Percentiles rank a stretch among this genome's conserved stretches.
phyloP scores from a whole-genome alignment of 2,797 vertebrate genomes.

The Novumbra hubbsi region DNA sequence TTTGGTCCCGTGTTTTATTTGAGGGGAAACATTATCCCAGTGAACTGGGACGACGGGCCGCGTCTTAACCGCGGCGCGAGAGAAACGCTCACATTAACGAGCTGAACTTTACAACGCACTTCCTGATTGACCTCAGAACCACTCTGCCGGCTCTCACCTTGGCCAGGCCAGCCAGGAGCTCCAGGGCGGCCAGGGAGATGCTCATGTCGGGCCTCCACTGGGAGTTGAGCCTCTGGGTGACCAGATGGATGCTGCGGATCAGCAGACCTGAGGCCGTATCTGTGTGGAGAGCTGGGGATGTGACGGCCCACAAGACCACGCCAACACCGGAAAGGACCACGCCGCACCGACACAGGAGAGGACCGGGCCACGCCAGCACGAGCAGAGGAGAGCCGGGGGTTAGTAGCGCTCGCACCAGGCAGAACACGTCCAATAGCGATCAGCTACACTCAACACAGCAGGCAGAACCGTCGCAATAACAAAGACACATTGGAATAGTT shows the following conservation, averaged over 20 bases:
- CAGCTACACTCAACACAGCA: not conserved
- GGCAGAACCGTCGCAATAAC: not conserved
- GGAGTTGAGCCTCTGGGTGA: slow-evolving; percentile 86
- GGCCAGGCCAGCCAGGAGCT: slow-evolving; percentile 86
- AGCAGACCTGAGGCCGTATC: slow-evolving; percentile 88
- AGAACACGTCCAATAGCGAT: slow-evolving; percentile 8
- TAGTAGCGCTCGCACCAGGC: slow-evolving; percentile 8
- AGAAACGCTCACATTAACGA: too few species aligned
- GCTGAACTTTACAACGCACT: too few species aligned
- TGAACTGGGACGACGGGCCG: too few species aligned
- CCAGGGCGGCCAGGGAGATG: slow-evolving; percentile 88
- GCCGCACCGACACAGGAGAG: not conserved
- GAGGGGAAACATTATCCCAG: too few species aligned
- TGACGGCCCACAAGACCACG: slow-evolving; percentile 7
- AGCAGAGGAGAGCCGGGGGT: slow-evolving; percentile 1
- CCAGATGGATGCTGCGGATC: slow-evolving; percentile 87
- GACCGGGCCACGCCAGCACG: not conserved
- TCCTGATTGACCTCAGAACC: not conserved
- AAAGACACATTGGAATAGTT: not conserved
- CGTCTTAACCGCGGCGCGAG: too few species aligned
- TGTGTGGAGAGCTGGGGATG: slow-evolving; percentile 86
- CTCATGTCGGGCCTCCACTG: slow-evolving; percentile 93
- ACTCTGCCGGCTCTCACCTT: slow-evolving; percentile 55
- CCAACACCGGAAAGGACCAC: slow-evolving; percentile 3
- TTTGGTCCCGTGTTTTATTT: too few species aligned